Conservation (phyloP, 2,113 vertebrate genomes). For the Chloebia gouldiae region DNA sequence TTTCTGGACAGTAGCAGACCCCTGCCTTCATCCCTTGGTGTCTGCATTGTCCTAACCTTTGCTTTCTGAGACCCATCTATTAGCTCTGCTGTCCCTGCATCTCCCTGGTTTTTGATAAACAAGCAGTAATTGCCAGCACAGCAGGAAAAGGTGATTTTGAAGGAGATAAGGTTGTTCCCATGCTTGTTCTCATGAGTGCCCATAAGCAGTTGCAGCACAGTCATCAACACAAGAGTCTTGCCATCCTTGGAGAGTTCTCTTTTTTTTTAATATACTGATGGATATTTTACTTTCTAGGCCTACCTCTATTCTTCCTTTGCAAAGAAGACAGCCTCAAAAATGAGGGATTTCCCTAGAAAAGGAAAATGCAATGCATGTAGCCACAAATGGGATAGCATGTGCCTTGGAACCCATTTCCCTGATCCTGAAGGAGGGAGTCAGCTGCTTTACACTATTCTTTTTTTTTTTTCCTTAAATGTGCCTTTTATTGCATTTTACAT, state of each 20-base stretch:
- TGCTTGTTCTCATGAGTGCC: neutral
- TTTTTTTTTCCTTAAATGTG: neutral
- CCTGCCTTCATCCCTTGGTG: neutral
- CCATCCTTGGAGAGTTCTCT: neutral
- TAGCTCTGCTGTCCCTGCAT: neutral
- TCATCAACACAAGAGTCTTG: neutral
- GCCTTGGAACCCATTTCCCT: neutral
- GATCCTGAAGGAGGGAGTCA: neutral
- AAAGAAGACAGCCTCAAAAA: neutral
- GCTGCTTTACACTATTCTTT: neutral
- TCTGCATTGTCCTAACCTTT: neutral
- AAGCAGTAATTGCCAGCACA: neutral
- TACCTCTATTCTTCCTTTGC: neutral
- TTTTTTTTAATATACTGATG: fast-evolving
- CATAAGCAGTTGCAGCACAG: neutral
- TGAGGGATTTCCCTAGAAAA: neutral
- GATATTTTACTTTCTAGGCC: neutral
- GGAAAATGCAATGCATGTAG: neutral
- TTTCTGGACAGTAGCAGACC: neutral
- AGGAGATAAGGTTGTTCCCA: neutral
- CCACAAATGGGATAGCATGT: neutral
- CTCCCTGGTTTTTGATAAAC: fast-evolving
- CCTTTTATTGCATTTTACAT: neutral
- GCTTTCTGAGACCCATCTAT: neutral
- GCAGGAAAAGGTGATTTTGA: neutral